Percentiles rank a stretch among this genome's conserved stretches.
These are phyloP conservation scores for Palythoa heliodiscus DNA, from an alignment of 92 coral and sea anemone species.

Conservation along the genomic window DNA sequence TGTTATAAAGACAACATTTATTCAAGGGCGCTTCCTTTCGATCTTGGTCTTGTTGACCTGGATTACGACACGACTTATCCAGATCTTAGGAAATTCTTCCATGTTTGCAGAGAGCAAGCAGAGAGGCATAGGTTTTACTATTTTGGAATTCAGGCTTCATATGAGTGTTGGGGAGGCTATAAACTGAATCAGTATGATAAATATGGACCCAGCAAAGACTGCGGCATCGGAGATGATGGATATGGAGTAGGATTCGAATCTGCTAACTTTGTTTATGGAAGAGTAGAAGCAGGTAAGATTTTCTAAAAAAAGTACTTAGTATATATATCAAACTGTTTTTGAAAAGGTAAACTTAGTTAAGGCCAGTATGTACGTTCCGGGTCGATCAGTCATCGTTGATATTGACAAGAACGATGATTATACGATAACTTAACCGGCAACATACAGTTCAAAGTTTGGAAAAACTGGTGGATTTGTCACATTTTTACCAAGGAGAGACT, in stretches of 20 bases:
- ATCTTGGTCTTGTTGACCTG: not conserved
- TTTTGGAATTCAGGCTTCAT: slow-evolving; percentile 15
- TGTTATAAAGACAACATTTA: slow-evolving; percentile 15
- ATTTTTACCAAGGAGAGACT: too few relatives aligned
- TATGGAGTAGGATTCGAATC: slow-evolving; percentile 19
- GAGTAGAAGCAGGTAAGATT: not conserved
- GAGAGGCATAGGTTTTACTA: not conserved
- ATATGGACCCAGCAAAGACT: slow-evolving; percentile 6
- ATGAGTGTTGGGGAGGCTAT: slow-evolving; percentile 28
- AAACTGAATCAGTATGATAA: not conserved
- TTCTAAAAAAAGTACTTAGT: not conserved
- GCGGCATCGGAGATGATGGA: not conserved
- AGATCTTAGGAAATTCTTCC: slow-evolving; percentile 5
- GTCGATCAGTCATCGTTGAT: too few relatives aligned
- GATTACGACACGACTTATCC: slow-evolving; percentile 12
- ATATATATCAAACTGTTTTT: too few relatives aligned
- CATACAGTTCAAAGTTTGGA: too few relatives aligned
- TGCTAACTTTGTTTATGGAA: slow-evolving; percentile 26
- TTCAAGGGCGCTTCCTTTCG: slow-evolving; percentile 21
- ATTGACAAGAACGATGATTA: too few relatives aligned
- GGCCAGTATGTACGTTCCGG: too few relatives aligned
- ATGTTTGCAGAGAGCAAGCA: not conserved
- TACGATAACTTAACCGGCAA: too few relatives aligned
- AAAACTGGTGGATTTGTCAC: too few relatives aligned
- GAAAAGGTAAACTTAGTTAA: too few relatives aligned